Evolutionary conservation across 1,140 invertebrate genomes (phyloP).

Genomic region (Liolophura sinensis): DNA sequence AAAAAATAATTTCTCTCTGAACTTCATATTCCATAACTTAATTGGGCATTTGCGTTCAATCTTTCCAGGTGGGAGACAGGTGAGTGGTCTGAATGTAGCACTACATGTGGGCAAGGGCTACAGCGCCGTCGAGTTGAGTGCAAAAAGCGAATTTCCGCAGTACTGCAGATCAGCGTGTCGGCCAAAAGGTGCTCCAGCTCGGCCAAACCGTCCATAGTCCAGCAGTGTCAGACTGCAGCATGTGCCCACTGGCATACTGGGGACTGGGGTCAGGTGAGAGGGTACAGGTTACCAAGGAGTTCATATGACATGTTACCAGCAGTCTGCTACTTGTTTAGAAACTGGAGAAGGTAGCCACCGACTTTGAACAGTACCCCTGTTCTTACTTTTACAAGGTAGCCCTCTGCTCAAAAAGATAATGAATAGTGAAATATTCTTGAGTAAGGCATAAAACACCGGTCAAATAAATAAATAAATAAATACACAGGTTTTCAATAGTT

Average conservation of each 20-base stretch:
- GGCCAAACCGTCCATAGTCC: conserved; percentile 64
- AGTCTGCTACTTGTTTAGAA: not conserved
- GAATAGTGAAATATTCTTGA: too few species aligned
- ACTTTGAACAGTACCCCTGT: not conserved
- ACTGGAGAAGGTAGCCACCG: not conserved
- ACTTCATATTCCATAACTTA: not conserved
- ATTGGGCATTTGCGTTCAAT: conserved; percentile 7
- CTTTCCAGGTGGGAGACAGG: conserved; percentile 44
- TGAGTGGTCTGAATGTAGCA: conserved; percentile 59
- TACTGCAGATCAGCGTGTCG: conserved; percentile 29
- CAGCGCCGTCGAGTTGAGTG: conserved; percentile 58
- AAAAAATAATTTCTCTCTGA: not conserved
- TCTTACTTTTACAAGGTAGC: too few species aligned
- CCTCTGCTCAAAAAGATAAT: too few species aligned
- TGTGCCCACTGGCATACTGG: conserved; percentile 74
- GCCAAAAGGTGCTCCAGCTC: conserved; percentile 58
- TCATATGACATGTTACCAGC: not conserved
- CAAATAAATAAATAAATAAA: too few species aligned
- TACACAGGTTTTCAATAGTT: too few species aligned
- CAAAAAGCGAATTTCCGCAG: conserved; percentile 35
- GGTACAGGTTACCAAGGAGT: not conserved
- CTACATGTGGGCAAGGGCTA: conserved; percentile 62
- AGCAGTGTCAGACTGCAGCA: conserved; percentile 67
- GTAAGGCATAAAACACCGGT: too few species aligned
- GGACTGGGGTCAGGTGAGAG: conserved; percentile 67